Base-by-base conservation (phyloP, 2,113 vertebrate genomes). In the Accipiter cooperii region DNA sequence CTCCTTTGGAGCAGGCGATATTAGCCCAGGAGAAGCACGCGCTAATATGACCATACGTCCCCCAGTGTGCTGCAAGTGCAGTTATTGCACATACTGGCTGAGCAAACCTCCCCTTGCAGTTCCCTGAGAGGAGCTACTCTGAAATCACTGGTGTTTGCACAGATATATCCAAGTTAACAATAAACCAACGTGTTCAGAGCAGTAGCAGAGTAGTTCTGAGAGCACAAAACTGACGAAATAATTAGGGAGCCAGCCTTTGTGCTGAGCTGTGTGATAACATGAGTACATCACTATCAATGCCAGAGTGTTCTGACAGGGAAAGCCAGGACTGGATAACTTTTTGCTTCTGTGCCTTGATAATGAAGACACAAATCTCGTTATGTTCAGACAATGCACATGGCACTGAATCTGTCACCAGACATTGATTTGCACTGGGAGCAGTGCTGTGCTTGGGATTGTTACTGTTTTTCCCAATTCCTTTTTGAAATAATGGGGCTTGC, bases 21-120 rank as follows among this genome's bases (percentile, higher is more conserved):
- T 31, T n/a, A 55, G 17, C 63, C 52, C 22, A 25, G 57, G 33
- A 28, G n/a, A 77, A 71, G n/a, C 21, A 74, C 2, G 1, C 24
- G 33, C 24, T 21, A 9, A 25, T 13, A 33, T 25, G 80, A 10
- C 52, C 42, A 4, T 5, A 8, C 7, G 16, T 54, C 24, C 34
- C n/a, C 21, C 77, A 28, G 10, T 0, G 4, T 44, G 33, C 34
- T 36, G 13, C 42, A 73, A 21, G 42, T 25, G 5, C 1, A 0
- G 28, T 42, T 52, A 26, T 40, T 74, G 42, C 55, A 57, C 25
- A 21, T 3, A 7, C 12, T 19, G 36, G 13, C 65, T 78, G 58
- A 78, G 42, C 42, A 77, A 77, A 86, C 42, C 31, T 58, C 15
- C 16, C 36, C 29, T 47, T 52, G 42, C 54, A 57, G 29, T 42